Base-by-base conservation (phyloP, 2,113 vertebrate species). In the Psophia crepitans region DNA sequence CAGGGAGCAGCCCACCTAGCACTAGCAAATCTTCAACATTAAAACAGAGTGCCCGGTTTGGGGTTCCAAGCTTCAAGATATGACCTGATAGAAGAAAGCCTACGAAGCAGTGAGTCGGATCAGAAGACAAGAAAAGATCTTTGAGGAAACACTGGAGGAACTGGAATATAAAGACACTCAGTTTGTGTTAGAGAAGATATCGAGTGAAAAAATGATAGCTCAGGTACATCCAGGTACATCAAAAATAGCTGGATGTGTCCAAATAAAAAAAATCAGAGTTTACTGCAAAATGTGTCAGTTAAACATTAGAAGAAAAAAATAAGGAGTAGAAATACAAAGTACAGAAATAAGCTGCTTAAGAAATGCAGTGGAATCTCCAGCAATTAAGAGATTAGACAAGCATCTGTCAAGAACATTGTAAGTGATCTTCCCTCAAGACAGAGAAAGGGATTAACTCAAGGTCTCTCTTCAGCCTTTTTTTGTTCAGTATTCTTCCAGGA, bases 301-400 rank as follows among this genome's bases (percentile, higher is more conserved):
- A 61, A 77, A 74, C 44, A 48, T 1, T 13, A 81, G 20, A 70
- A 81, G 20, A 70, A 61, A 39, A 75, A 84, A 30, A 0, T 14
- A 90, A 74, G 12, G 24, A 44, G 30, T 6, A 63, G 66, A 43
- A 80, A 74, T 7, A 68, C 8, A 41, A 8, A 53, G 51, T 56
- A 54, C 9, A 60, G 44, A 51, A 91, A 64, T 71, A 87, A 87
- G 11, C 19, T 87, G 27, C 69, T 93, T 84, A 82, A 64, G 84
- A 84, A 91, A 78, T 4, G 13, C 60, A 84, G 49, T 53, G 44
- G 70, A 56, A 96, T 68, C 75, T 51, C 43, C 77, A 95, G 48
- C 77, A 94, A 85, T 90, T 96, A 94, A 91, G 74, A 94, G 81
- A 94, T 94, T 60, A 94, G 57, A 95, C 77, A 89, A 82, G 65